Conservation (phyloP, 2,113 vertebrate species). For the Alouatta palliata region DNA sequence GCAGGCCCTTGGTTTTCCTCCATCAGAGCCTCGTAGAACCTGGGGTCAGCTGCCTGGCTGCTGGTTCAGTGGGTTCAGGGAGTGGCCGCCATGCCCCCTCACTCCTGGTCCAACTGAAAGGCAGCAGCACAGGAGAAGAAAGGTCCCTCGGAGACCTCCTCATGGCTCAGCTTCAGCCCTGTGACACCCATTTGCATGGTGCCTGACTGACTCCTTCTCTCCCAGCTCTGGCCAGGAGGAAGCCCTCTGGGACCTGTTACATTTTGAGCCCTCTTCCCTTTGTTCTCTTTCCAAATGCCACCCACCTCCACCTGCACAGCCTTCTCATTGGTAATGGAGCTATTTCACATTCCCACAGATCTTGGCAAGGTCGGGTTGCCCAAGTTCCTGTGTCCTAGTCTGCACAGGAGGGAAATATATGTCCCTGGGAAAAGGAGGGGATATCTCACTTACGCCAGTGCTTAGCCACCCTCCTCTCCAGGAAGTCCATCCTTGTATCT, state of each 20-base stretch:
- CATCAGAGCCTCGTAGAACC: background rate
- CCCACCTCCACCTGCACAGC: background rate
- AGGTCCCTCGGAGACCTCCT: background rate
- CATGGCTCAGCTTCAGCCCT: background rate
- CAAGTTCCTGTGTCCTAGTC: background rate
- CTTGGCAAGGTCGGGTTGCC: background rate
- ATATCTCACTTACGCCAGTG: background rate
- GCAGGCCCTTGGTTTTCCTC: background rate
- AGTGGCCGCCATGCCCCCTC: fast-evolving
- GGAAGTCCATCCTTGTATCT: conserved; percentile 30
- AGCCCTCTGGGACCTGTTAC: background rate
- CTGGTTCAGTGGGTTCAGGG: background rate
- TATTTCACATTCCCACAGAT: background rate
- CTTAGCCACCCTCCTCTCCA: background rate
- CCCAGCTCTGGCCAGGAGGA: background rate
- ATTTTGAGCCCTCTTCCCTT: background rate
- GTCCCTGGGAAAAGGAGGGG: background rate
- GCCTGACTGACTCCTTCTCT: background rate
- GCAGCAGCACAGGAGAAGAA: background rate
- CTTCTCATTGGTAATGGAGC: background rate
- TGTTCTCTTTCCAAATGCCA: background rate
- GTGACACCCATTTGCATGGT: background rate
- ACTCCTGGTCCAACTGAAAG: background rate
- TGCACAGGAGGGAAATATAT: background rate
- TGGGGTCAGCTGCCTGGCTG: background rate